phyloP scores from a whole-genome alignment of 2,113 vertebrate genomes.

The Salvelinus sp. region DNA sequence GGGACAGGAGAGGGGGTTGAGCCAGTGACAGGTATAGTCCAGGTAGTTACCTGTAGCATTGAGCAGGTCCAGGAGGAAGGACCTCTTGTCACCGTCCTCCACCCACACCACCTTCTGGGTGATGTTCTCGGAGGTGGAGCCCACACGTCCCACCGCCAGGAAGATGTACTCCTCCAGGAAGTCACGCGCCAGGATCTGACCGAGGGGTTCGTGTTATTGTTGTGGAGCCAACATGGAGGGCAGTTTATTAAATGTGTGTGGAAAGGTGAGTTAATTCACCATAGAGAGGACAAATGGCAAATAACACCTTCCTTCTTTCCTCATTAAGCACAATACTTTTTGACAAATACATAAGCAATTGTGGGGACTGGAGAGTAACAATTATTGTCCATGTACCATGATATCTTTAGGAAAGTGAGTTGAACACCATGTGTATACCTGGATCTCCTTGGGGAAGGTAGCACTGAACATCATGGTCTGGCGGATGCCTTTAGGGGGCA shows the following conservation, averaged over 20 bases:
- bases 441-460: conserved; percentile 98
- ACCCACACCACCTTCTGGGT: conserved; percentile 99
- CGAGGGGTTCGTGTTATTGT: neutral
- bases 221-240: no score
- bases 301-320: no score
- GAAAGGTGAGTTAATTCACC: no score
- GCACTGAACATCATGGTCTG: conserved; percentile 99
- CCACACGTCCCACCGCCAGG: conserved; percentile 94
- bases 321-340: no score
- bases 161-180: conserved; percentile 99
- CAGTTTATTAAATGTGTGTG: no score
- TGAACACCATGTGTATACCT: conserved; percentile 71
- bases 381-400: no score
- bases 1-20: neutral
- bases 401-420: neutral
- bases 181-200: conserved; percentile 93
- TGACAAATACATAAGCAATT: no score
- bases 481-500: conserved; percentile 92
- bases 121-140: conserved; percentile 98
- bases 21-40: no score
- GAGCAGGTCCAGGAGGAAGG: conserved; percentile 94
- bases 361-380: no score
- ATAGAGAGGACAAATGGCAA: neutral
- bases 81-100: conserved; percentile 92
- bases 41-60: conserved; percentile 89